Conservation (phyloP, 2,888 invertebrate genomes). For the Oxyscelio sp. region DNA sequence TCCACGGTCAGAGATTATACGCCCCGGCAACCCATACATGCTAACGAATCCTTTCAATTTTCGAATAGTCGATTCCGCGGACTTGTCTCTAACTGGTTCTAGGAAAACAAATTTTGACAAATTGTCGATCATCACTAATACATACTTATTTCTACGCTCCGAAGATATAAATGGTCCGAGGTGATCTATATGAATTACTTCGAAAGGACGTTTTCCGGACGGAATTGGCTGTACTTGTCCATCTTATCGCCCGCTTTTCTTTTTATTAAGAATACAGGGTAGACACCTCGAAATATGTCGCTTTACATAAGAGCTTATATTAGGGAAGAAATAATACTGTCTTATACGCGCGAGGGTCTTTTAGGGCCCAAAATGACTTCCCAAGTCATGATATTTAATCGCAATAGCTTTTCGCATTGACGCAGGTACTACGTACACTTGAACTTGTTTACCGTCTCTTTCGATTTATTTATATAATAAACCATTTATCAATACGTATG, state of each 20-base stretch:
- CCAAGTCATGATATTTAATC: too few species aligned
- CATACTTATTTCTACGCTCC: conserved; percentile 53
- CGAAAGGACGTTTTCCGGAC: conserved; percentile 70
- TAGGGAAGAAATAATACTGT: conserved; percentile 70
- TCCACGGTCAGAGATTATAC: conserved; percentile 65
- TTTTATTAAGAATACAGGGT: conserved; percentile 72
- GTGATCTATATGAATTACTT: conserved; percentile 66
- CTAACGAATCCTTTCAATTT: conserved; percentile 56
- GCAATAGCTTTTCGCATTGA: conserved; percentile 46
- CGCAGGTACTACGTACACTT: conserved; percentile 4
- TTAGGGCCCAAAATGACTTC: conserved; percentile 73
- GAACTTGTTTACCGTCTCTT: not conserved
- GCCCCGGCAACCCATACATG: conserved; percentile 52
- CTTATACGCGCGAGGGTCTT: conserved; percentile 51
- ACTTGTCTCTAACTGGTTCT: conserved; percentile 54
- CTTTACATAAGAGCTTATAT: conserved; percentile 67
- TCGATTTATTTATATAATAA: not conserved
- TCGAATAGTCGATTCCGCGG: conserved; percentile 15
- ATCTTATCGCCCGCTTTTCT: conserved; percentile 29
- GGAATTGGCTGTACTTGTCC: conserved; percentile 73
- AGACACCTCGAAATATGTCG: conserved; percentile 72
- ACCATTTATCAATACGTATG: not conserved
- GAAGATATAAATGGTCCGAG: conserved; percentile 65
- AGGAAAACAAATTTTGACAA: conserved; percentile 67
- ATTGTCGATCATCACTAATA: conserved; percentile 67